Percentiles rank a stretch among this genome's conserved stretches.
phyloP scores from a whole-genome alignment of 2,888 invertebrate species.

The Plebejus melissa region DNA sequence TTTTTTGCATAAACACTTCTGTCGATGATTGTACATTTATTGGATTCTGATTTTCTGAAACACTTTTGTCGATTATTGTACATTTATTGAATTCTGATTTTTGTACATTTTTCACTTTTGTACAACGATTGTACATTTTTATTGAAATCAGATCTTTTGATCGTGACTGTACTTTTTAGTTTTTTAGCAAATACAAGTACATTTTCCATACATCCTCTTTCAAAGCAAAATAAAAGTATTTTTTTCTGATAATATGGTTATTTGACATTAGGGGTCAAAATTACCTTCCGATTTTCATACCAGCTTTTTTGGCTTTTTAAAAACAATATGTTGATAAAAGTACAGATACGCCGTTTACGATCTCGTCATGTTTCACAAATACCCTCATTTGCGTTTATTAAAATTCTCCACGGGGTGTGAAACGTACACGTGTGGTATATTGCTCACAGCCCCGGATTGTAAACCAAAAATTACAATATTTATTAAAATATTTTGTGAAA shows the following conservation, averaged over 20 bases:
- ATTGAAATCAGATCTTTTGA: neutral
- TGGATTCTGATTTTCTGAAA: neutral
- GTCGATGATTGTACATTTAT: neutral
- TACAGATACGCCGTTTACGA: constrained; percentile 37
- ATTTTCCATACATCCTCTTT: too few species aligned
- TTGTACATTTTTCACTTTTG: neutral
- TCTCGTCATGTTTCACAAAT: constrained; percentile 48
- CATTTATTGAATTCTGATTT: neutral
- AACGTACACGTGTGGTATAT: constrained; percentile 41
- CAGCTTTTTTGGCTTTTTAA: neutral
- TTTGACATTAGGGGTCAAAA: neutral
- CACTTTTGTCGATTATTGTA: neutral
- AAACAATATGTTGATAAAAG: neutral
- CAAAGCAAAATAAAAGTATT: too few species aligned
- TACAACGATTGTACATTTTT: neutral
- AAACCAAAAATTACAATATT: neutral
- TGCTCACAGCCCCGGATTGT: constrained; percentile 31
- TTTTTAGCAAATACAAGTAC: too few species aligned
- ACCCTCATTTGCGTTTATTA: constrained; percentile 47
- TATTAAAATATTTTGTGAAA: neutral
- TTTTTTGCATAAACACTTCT: constrained; percentile 6
- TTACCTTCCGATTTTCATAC: neutral
- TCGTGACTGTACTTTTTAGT: neutral
- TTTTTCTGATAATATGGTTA: too few species aligned
- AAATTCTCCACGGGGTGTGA: constrained; percentile 48